A percentile compares a stretch with the other conserved stretches of the same genome.
Evolutionary conservation across 2,888 invertebrate species (phyloP).

Genomic region (Eristalis intricaria): DNA sequence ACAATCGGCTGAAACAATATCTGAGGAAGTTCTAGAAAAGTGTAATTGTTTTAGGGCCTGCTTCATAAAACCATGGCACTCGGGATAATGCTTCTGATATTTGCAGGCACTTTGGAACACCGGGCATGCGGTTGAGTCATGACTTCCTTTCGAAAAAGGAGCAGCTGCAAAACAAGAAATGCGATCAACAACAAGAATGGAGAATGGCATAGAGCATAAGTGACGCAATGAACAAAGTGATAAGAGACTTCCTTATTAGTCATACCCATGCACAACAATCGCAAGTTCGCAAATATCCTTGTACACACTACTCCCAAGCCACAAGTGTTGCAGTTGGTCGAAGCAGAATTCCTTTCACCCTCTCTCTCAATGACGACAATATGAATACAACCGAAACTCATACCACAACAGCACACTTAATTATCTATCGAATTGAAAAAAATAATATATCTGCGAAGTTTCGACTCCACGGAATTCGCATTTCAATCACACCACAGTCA

Average conservation of each 20-base stretch:
- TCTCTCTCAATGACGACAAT: not conserved
- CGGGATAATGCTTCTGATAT: not conserved
- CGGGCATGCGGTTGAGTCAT: not conserved
- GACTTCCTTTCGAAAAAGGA: too few relatives aligned
- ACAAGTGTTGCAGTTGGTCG: not conserved
- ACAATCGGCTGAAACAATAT: not conserved
- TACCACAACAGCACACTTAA: constrained; percentile 3
- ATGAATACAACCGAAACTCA: constrained; percentile 8
- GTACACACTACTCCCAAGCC: not conserved
- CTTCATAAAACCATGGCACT: not conserved
- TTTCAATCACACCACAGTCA: constrained; percentile 1
- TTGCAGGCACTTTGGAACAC: not conserved
- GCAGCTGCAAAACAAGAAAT: not conserved
- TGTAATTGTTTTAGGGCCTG: not conserved
- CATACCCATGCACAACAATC: not conserved
- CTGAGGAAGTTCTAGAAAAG: not conserved
- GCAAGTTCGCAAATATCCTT: not conserved
- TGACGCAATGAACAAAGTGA: not conserved
- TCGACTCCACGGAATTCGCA: not conserved
- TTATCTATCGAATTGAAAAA: not conserved
- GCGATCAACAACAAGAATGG: too few relatives aligned
- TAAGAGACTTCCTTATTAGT: not conserved
- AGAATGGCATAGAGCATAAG: too few relatives aligned
- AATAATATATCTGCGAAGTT: constrained; percentile 5
- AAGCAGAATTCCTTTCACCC: not conserved